phyloP scores from a whole-genome alignment of 2,888 invertebrate species.

The Nomada fabriciana region DNA sequence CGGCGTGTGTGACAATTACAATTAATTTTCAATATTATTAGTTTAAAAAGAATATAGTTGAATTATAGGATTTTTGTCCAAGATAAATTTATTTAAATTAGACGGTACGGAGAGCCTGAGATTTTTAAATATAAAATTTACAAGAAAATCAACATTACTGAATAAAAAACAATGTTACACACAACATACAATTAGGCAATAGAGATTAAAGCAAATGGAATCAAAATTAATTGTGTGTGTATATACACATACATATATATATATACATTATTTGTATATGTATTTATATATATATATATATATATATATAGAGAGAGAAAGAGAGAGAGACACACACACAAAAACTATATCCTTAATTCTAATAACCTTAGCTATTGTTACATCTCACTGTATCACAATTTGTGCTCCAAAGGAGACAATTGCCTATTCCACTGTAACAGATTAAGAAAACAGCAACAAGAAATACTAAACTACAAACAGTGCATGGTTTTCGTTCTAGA shows the following conservation, averaged over 20 bases:
- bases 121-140: slow-evolving; percentile 12
- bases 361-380: slow-evolving; percentile 75
- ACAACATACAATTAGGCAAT: slow-evolving; percentile 34
- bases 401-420: slow-evolving; percentile 96
- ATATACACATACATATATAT: slow-evolving; percentile 21
- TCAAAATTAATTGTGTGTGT: slow-evolving; percentile 36
- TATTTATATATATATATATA: neutral
- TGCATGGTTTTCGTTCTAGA: slow-evolving; percentile 98
- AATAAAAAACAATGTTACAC: slow-evolving; percentile 20
- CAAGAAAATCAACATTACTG: slow-evolving; percentile 13
- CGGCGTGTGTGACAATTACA: neutral
- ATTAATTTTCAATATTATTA: neutral
- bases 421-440: slow-evolving; percentile 98
- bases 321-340: neutral
- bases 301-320: neutral
- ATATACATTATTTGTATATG: neutral
- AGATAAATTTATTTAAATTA: slow-evolving; percentile 23
- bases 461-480: slow-evolving; percentile 98
- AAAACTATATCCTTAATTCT: slow-evolving; percentile 27
- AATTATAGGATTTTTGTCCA: neutral
- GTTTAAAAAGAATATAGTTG: neutral
- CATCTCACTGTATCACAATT: slow-evolving; percentile 88
- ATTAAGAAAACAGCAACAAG: slow-evolving; percentile 96
- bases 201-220: slow-evolving; percentile 31
- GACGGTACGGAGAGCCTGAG: neutral